Base-by-base conservation (phyloP, 2,797 vertebrate genomes). In the Helarctos malayanus region DNA sequence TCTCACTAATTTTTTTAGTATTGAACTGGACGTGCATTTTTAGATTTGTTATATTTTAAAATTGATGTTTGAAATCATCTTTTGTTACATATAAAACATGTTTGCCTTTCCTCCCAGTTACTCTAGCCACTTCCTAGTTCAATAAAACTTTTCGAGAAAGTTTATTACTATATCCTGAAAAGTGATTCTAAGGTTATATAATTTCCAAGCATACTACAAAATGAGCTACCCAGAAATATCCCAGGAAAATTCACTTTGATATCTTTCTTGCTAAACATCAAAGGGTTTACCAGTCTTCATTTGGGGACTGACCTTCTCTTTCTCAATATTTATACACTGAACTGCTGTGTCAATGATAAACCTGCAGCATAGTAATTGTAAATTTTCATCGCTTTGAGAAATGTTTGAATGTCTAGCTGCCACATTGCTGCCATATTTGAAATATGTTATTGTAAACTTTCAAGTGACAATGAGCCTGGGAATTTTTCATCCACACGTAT, bases 1-100 rank as follows among this genome's bases (percentile, higher is more conserved):
- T 69, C 49, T 97, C 79, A 89, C 32, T 89, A 0, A 76, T 71
- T 88, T 90, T 75, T 88, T 93, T 73, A 93, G 75, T 47, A 29
- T 19, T 84, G 29, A 91, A 56, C 32, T 52, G 32, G 32, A 54
- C 56, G 15, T 35, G 45, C 47, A 38, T n/a, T 35, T 90, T 95
- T 65, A 29, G 38, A 90, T 85, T 57, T 69, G 18, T 47, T 80
- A 13, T 38, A 57, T 86, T 89, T 90, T 92, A 1, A 86, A 80
- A 92, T 49, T 41, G 81, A 71, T 71, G 32, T 52, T 41, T 78
- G 5, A 35, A 29, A 49, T 56, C 4, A 18, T 71, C 47, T 86
- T 91, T 69, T 38, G n/a, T 82, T 45, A 63, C 49, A n/a, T 13
- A 73, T 75, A 49, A 91, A 76, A 93, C 38, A 0, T 73, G 14